Conservation (phyloP, 2,113 vertebrate genomes). For the Cheirogaleus medius region DNA sequence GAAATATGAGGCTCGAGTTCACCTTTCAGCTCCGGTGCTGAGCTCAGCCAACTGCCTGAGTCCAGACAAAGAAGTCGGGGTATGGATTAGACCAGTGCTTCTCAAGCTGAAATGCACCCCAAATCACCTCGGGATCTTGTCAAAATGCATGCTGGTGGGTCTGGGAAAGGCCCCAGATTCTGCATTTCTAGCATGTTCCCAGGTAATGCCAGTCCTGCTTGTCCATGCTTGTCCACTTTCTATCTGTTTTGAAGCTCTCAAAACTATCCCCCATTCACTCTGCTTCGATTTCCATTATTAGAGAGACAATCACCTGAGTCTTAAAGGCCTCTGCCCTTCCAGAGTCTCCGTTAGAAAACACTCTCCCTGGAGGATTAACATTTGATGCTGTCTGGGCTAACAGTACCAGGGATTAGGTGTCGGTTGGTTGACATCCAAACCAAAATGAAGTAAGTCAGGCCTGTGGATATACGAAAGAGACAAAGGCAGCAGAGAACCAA, state of each 20-base stretch:
- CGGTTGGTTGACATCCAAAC: conserved; percentile 46
- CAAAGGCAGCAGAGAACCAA: neutral
- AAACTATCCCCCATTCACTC: neutral
- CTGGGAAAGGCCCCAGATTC: neutral
- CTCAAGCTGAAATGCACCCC: neutral
- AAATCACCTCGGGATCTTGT: neutral
- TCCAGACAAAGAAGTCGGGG: neutral
- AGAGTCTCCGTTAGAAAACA: neutral
- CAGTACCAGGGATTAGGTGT: conserved; percentile 26
- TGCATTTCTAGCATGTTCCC: neutral
- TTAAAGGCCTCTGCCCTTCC: neutral
- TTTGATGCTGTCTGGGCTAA: conserved; percentile 9
- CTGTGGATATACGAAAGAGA: neutral
- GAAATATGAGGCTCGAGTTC: neutral
- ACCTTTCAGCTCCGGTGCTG: neutral
- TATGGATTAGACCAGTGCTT: neutral
- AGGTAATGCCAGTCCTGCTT: neutral
- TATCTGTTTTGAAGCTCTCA: neutral
- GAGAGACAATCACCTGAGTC: neutral
- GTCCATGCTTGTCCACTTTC: neutral
- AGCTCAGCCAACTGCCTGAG: neutral
- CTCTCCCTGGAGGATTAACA: conserved; percentile 25
- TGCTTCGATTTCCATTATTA: neutral
- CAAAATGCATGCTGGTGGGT: neutral
- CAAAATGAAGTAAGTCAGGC: neutral